Conservation (phyloP, 2,113 vertebrate species). For the Laticauda laticaudata region DNA sequence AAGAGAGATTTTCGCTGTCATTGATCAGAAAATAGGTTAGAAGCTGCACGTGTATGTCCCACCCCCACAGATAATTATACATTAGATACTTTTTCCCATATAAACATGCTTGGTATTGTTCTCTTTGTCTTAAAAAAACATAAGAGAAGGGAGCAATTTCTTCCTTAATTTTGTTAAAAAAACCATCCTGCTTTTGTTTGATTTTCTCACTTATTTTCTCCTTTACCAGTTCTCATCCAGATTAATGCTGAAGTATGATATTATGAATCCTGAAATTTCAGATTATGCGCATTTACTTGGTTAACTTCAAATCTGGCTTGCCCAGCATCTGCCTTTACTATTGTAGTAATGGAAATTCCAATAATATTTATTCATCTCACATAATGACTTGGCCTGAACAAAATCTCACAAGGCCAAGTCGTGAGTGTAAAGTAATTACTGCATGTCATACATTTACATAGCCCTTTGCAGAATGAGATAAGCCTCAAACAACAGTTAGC, state of each 20-base stretch:
- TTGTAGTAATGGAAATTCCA: conserved; percentile 5
- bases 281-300: background rate
- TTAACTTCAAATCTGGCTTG: background rate
- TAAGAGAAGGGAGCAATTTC: background rate
- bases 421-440: conserved; percentile 26
- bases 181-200: background rate
- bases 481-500: background rate
- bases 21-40: conserved; percentile 42
- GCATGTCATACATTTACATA: conserved; percentile 21
- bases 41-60: background rate
- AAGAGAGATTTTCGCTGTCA: conserved; percentile 61
- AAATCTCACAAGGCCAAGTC: conserved; percentile 12
- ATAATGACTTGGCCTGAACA: conserved; percentile 17
- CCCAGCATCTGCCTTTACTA: background rate
- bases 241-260: background rate
- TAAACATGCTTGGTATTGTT: background rate
- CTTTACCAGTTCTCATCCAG: background rate
- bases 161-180: background rate
- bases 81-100: background rate
- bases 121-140: background rate
- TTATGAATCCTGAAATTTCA: background rate
- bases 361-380: conserved; percentile 10
- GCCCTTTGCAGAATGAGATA: conserved; percentile 1
- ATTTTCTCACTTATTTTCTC: background rate
- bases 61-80: background rate